These are phyloP conservation scores for Synanthedon andrenaeformis DNA, from an alignment of 2,888 invertebrate species.

Conservation along the genomic window DNA sequence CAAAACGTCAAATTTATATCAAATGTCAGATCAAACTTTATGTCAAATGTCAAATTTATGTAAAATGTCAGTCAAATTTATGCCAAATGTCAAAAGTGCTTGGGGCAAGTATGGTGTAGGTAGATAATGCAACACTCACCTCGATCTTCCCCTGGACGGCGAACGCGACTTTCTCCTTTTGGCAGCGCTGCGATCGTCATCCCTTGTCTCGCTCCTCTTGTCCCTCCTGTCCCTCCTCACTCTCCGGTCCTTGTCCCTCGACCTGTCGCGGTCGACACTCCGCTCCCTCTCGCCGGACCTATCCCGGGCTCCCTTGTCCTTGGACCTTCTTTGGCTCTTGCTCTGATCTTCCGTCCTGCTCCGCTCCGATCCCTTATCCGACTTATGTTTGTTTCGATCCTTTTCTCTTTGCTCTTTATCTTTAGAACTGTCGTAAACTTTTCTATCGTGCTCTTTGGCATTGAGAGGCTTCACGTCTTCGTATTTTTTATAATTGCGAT, in stretches of 20 bases:
- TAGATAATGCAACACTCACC: too few species aligned
- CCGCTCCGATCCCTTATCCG: conserved; percentile 1
- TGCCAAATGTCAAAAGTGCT: too few species aligned
- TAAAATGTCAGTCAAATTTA: too few species aligned
- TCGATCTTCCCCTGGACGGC: conserved; percentile 20
- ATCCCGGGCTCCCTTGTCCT: conserved; percentile 4
- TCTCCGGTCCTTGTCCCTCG: conserved; percentile 1
- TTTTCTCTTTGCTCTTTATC: conserved; percentile 9
- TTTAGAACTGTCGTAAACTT: conserved; percentile 2
- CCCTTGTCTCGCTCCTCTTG: conserved; percentile 13
- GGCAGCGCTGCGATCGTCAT: conserved; percentile 13
- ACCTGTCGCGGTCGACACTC: conserved; percentile 26
- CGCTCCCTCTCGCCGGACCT: conserved; percentile 4
- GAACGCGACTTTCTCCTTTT: conserved; percentile 34
- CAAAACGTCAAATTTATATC: too few species aligned
- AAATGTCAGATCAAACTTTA: too few species aligned
- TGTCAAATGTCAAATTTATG: too few species aligned
- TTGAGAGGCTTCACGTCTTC: conserved; percentile 11
- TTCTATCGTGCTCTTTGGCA: conserved; percentile 1
- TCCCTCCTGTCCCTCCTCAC: conserved; percentile 9
- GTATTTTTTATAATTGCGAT: conserved; percentile 7
- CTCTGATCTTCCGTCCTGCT: conserved; percentile 1
- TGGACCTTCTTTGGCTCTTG: not conserved
- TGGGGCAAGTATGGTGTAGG: too few species aligned
- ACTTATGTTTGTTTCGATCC: not conserved